Percentiles rank a stretch among this genome's conserved stretches.
phyloP scores from a whole-genome alignment of 2,113 vertebrate genomes.

The Ictidomys tridecemlineatus region DNA sequence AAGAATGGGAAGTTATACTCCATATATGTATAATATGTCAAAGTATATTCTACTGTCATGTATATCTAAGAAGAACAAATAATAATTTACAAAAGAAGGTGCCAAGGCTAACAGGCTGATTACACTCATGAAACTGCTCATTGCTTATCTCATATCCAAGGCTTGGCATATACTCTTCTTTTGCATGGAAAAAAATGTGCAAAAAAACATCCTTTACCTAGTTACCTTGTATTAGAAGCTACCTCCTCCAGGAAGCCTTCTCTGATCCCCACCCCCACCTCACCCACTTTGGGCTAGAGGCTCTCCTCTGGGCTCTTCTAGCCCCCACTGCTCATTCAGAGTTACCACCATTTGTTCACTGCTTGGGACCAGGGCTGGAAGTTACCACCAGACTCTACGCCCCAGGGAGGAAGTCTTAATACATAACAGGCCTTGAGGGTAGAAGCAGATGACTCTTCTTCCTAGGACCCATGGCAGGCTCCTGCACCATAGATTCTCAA shows the following conservation, averaged over 20 bases:
- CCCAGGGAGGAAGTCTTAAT: background rate
- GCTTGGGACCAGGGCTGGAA: no score
- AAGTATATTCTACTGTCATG: no score
- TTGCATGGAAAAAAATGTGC: background rate
- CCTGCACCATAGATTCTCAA: background rate
- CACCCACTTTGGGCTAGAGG: background rate
- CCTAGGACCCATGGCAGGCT: background rate
- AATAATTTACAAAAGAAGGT: background rate
- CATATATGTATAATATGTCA: no score
- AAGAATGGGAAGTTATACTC: no score
- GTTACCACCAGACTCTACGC: background rate
- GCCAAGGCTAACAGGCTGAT: background rate
- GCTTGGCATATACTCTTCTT: background rate
- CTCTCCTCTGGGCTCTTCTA: background rate
- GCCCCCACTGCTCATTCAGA: background rate
- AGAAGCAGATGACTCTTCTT: background rate
- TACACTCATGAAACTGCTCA: background rate
- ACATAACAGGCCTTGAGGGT: background rate
- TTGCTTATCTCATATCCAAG: background rate
- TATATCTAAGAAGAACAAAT: no score
- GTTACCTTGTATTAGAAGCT: constrained; percentile 22
- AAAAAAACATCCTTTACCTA: background rate
- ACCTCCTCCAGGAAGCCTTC: background rate
- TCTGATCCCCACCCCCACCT: background rate
- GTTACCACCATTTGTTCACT: background rate